Conservation (phyloP, 2,113 vertebrate genomes). For the Orthonyx spaldingii region DNA sequence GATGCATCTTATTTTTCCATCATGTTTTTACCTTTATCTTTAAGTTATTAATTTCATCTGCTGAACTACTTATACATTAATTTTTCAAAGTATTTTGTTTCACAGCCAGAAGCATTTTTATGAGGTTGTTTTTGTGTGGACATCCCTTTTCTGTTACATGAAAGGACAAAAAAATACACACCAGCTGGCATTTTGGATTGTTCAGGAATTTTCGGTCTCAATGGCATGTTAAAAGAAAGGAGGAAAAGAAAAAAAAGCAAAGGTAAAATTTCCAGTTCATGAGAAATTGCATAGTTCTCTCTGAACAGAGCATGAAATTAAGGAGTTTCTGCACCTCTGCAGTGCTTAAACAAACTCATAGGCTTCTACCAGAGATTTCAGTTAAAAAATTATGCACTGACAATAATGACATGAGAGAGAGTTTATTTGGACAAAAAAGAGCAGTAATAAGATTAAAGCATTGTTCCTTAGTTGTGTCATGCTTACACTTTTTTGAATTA, state of each 20-base stretch:
- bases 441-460: not conserved
- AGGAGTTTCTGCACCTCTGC: not conserved
- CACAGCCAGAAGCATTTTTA: not conserved
- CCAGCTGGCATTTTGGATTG: not conserved
- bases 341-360: not conserved
- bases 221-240: not conserved
- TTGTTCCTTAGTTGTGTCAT: accelerated
- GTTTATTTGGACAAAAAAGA: not conserved
- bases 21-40: not conserved
- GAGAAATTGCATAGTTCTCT: not conserved
- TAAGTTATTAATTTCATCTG: not conserved
- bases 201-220: not conserved
- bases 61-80: not conserved
- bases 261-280: not conserved
- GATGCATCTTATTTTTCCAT: not conserved
- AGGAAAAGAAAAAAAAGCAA: not conserved
- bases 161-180: not conserved
- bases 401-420: not conserved
- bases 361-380: not conserved
- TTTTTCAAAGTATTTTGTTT: not conserved
- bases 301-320: not conserved
- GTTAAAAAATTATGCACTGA: not conserved
- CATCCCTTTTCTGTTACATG: not conserved
- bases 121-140: not conserved
- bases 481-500: not conserved